Evolutionary conservation across 2,113 vertebrate species (phyloP).

Genomic region (Protomyctophum bolini): DNA sequence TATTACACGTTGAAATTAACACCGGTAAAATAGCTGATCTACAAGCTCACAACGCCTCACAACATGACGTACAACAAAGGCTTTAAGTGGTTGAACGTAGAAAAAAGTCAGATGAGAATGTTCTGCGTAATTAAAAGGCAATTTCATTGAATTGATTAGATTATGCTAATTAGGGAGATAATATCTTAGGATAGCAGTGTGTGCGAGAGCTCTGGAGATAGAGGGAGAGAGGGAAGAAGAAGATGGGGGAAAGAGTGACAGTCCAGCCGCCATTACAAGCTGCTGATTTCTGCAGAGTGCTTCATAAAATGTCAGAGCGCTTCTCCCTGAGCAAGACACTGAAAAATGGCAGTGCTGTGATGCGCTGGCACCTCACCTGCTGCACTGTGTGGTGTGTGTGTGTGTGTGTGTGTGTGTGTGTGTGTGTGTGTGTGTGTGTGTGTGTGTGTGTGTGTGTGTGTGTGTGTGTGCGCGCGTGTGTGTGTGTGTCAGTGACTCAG

Average conservation of each 20-base stretch:
- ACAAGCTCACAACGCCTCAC: too few species aligned
- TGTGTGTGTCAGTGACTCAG: neutral
- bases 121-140: conserved; percentile 79
- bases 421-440: neutral
- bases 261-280: conserved; percentile 83
- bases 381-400: conserved; percentile 68
- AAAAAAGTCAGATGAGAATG: conserved; percentile 57
- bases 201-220: conserved; percentile 25
- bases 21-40: too few species aligned
- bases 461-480: neutral
- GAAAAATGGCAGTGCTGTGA: conserved; percentile 81
- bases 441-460: neutral
- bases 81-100: too few species aligned
- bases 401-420: conserved; percentile 49
- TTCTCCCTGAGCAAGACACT: conserved; percentile 82
- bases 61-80: neutral
- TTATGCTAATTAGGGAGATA: conserved; percentile 79
- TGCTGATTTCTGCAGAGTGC: conserved; percentile 78
- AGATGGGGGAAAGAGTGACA: conserved; percentile 69
- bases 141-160: conserved; percentile 79
- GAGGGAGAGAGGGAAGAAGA: conserved; percentile 59
- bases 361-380: conserved; percentile 83
- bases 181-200: conserved; percentile 65
- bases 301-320: conserved; percentile 85
- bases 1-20: too few species aligned